Base-by-base conservation (phyloP, 2,797 vertebrate genomes). In the Peromyscus eremicus region DNA sequence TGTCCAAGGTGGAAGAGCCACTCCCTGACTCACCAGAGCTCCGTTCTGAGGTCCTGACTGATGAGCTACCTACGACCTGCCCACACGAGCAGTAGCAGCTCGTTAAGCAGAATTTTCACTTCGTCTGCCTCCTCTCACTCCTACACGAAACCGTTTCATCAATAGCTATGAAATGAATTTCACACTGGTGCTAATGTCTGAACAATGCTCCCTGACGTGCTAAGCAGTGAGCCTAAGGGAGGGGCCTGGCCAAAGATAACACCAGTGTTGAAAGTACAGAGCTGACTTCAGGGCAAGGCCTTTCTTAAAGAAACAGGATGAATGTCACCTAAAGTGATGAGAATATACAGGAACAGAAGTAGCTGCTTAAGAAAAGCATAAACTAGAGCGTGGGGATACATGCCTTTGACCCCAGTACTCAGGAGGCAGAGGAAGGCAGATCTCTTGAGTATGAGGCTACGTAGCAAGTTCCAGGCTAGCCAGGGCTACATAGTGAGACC, bases 21-120 rank as follows among this genome's bases (percentile, higher is more conserved):
- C n/a, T 73, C 16, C 49, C 68, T 0, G 23, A n/a, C 14, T 34
- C 3, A 1, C 64, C 32, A 68, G n/a, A 25, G 21, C 23, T 49
- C 43, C 32, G n/a, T 16, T 25, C 75, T 29, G 4, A 37, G 85
- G 70, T n/a, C 3, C 1, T 7, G 71, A 29, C 0, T 0, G 46
- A 25, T 1, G 27, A 52, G 64, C 17, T 87, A 0, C 29, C 17
- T 62, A 57, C 6, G 34, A 25, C 19, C 88, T 25, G 57, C 13
- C 55, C 73, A 16, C 21, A 11, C 2, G 2, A 46, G 34, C 49
- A 3, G 34, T 12, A 2, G 2, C 17, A 23, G 17, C 86, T 27
- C 71, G 23, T 37, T 10, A 25, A 25, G 27, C n/a, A 37, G 62
- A 60, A 40, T 52, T 70, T 75, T 75, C 6, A 0, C 6, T 55